Evolutionary conservation across 92 coral and sea anemone species (phyloP), one percentile per base, ranked within the genome.

Genomic region (Siderastrea siderea): DNA sequence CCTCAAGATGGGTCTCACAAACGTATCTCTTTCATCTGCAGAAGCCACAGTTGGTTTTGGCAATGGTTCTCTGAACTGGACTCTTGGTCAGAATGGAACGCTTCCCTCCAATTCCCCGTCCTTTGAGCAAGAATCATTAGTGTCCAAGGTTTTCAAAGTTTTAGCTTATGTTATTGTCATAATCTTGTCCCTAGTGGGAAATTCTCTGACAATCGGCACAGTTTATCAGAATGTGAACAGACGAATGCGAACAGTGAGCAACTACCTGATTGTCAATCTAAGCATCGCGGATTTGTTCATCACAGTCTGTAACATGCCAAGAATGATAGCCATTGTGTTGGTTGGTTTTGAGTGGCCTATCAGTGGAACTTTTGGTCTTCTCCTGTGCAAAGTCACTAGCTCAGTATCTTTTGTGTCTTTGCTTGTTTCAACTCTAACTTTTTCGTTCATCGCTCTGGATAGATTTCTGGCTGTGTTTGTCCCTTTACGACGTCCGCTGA

Each of bases 371-470:
- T 78, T 78, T 46, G 70, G 70, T 12, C 57, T 78, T 16, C 52
- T 78, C 43, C 5, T 49, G 2, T 78, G 83, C 38, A 78, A 78
- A 19, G n/a, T 78, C 14, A 64, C 38, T 53, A 78, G 54, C 58
- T 19, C 71, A 1, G 71, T 60, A 0, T 55, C 83, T 2, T 78
- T 59, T 64, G 68, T 64, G 8, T 14, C 83, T 4, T 2, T 61
- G 15, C 71, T 78, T 10, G 71, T 64, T 16, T 78, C 83, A 5
- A 59, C 83, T 15, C 15, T 78, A 38, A 59, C 49, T 47, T 78
- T 78, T 49, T 13, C 71, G 19, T 60, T 78, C 38, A 78, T 78
- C 68, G 83, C 83, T 19, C 47, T 78, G 83, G 71, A 60, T 49
- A 60, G 83, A 46, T 78, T 78, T 53, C 12, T 78, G 7, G 83